Conservation (phyloP, 2,113 vertebrate species). For the Chelonoidis abingdonii region DNA sequence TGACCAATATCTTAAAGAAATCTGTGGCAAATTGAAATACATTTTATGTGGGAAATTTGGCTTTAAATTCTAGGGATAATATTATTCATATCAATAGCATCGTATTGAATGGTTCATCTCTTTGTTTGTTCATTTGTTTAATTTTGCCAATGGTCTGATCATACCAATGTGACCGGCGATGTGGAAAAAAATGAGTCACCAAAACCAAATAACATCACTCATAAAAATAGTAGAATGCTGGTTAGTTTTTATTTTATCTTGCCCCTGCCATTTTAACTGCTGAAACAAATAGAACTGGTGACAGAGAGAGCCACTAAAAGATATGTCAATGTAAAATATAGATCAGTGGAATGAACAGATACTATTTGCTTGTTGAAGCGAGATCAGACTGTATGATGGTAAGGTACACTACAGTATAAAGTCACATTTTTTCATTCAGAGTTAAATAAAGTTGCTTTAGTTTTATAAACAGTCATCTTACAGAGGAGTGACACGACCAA, state of each 20-base stretch:
- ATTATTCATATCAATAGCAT: neutral
- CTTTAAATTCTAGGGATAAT: neutral
- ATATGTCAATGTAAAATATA: neutral
- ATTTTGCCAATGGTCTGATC: neutral
- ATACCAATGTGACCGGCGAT: neutral
- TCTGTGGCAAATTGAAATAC: neutral
- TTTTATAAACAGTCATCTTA: neutral
- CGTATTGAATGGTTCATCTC: neutral
- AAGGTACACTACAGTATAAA: neutral
- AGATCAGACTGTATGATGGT: neutral
- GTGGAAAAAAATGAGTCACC: neutral
- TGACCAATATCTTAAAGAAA: neutral
- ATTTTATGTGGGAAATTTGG: neutral
- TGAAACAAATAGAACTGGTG: neutral
- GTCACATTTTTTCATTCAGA: neutral
- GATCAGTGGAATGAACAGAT: neutral
- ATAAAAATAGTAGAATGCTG: neutral
- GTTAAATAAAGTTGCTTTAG: neutral
- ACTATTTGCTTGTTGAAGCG: neutral
- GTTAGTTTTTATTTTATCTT: neutral
- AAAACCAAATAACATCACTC: neutral
- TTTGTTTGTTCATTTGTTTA: neutral
- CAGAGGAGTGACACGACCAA: neutral
- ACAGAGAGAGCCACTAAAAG: neutral
- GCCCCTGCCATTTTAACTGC: neutral